A percentile compares a stretch with the other conserved stretches of the same genome.
These are phyloP conservation scores for Meloidogyne hapla DNA, from an alignment of 1,140 invertebrate species.

Conservation along the genomic window DNA sequence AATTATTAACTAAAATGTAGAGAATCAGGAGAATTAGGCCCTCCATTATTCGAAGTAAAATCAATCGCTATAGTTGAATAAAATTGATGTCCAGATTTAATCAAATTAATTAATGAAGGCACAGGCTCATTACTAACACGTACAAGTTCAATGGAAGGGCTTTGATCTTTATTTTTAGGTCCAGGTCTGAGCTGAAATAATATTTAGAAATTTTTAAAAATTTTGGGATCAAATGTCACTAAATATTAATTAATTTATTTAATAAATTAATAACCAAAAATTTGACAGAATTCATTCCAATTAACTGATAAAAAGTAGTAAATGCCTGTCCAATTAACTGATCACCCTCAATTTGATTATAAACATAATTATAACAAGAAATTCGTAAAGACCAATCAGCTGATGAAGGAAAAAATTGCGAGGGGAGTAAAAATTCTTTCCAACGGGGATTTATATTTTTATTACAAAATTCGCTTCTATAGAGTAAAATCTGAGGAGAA, in stretches of 20 bases:
- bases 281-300: conserved; percentile 35
- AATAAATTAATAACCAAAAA: conserved; percentile 43
- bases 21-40: conserved; percentile 45
- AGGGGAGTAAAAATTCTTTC: conserved; percentile 45
- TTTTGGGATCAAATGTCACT: conserved; percentile 14
- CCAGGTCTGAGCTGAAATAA: conserved; percentile 34
- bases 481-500: conserved; percentile 47
- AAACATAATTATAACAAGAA: conserved; percentile 43
- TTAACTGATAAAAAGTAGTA: conserved; percentile 48
- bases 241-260: conserved; percentile 21
- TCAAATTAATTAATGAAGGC: conserved; percentile 28
- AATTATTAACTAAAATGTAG: conserved; percentile 37
- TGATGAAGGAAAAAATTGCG: conserved; percentile 51
- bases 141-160: conserved; percentile 45
- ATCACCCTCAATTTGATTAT: conserved; percentile 40
- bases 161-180: conserved; percentile 39
- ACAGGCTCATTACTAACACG: conserved; percentile 32
- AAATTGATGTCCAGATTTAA: conserved; percentile 34
- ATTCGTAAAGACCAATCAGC: conserved; percentile 45
- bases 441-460: conserved; percentile 36
- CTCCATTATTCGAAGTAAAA: conserved; percentile 54
- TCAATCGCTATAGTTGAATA: conserved; percentile 51
- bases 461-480: conserved; percentile 44
- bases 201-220: not conserved
- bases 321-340: conserved; percentile 42